Evolutionary conservation across 37 sponge, comb jelly and placozoan genomes (phyloP), one percentile per base, ranked within the genome.

Genomic region (Petrosia ficiformis): DNA sequence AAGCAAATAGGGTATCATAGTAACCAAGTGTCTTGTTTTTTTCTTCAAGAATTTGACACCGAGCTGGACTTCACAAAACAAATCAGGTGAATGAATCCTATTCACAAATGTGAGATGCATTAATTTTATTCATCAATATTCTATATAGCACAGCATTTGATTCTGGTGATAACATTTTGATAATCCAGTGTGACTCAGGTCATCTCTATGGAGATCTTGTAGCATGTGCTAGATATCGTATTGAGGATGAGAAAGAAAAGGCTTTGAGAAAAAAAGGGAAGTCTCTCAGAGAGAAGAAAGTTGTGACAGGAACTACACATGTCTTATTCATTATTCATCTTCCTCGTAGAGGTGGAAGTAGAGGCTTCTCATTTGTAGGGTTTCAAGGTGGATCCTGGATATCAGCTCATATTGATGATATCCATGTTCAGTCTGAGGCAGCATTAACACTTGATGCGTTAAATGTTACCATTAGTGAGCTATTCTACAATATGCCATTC

Each of bases 181-280:
- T 32, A n/a, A n/a, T n/a, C n/a, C n/a, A n/a, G n/a, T n/a, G n/a
- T n/a, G n/a, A n/a, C n/a, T n/a, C n/a, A n/a, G n/a, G n/a, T n/a
- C n/a, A n/a, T 59, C 39, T 84, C 28, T 81, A 81, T 65, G 75
- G 64, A 57, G 84, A 94, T 66, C 88, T 94, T 38, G 80, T 94
- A 38, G 92, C 95, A 4, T 94, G 95, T 77, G 95, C 95, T 38
- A 65, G 95, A 41, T 77, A 94, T 44, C 80, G 86, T 44, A 74
- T 85, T 44, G 73, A 74, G 26, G 86, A 85, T 58, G 52, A 57
- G 48, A 34, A 63, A 36, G 80, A 68, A 29, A 73, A 67, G 38
- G 71, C 80, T 26, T 59, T 30, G 30, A 28, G n/a, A n/a, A n/a
- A n/a, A n/a, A n/a, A n/a, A n/a, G n/a, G n/a, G n/a, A n/a, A n/a